These are phyloP conservation scores for Macrophya alboannulata DNA, from an alignment of 2,888 invertebrate genomes.

Conservation along the genomic window DNA sequence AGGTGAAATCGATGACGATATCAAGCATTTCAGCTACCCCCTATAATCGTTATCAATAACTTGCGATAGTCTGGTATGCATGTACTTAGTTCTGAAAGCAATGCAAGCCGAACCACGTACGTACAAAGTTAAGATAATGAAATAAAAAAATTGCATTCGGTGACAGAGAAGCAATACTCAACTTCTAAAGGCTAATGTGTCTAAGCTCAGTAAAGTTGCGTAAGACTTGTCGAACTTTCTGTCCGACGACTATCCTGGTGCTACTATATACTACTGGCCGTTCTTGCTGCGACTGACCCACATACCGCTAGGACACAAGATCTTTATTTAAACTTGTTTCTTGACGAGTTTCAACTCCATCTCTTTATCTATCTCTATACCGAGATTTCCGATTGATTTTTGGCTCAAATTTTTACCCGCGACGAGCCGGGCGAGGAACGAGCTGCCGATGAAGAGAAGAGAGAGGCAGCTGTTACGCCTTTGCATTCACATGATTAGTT, in stretches of 20 bases:
- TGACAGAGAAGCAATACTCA: neutral
- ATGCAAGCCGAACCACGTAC: no score
- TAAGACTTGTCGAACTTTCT: conserved; percentile 37
- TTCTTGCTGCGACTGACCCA: conserved; percentile 76
- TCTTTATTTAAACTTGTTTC: conserved; percentile 80
- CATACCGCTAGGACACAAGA: conserved; percentile 71
- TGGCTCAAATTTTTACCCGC: neutral
- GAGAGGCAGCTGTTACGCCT: neutral
- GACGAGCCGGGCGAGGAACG: neutral
- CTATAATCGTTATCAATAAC: neutral
- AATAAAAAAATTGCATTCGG: neutral
- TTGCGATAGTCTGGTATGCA: neutral
- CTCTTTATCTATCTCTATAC: neutral
- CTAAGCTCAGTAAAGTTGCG: neutral
- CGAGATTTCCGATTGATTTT: neutral
- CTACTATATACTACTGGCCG: conserved; percentile 46
- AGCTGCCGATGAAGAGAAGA: neutral
- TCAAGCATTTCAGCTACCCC: neutral
- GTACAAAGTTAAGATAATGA: neutral
- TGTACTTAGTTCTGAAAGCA: no score
- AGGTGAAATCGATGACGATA: no score
- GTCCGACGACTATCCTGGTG: conserved; percentile 43
- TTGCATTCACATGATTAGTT: no score
- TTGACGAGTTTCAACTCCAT: conserved; percentile 60
- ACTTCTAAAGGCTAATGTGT: conserved; percentile 16